Base-by-base conservation (phyloP, 2,797 vertebrate species). In the Sebastes jordani region DNA sequence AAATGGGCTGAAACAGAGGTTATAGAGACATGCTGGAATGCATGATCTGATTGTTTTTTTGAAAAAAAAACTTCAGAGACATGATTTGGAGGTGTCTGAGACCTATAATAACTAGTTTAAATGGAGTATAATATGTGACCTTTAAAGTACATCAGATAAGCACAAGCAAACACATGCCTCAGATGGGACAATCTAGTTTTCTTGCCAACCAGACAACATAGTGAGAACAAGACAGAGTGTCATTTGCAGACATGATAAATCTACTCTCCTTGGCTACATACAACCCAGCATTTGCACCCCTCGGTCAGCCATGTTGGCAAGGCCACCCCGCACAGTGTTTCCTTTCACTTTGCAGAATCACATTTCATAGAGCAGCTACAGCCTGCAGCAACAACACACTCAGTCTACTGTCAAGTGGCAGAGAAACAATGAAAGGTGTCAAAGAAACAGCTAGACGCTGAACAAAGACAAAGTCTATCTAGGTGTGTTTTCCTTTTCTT, bases 211-310 rank as follows among this genome's bases (percentile, higher is more conserved):
- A 91, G 82, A 85, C 80, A 10, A 46, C 83, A 89, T 86, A 89
- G 89, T 85, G 87, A 85, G 67, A 94, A 93, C 91, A 87, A 85
- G 85, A 75, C 74, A 82, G 83, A 54, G 77, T 71, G 72, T 86
- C 78, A 72, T 86, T 85, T 91, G 71, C 82, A 86, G 83, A 89
- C 86, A 82, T 64, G 87, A 86, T 67, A 83, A 74, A 74, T 75
- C 69, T 83, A 63, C 58, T 67, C 59, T 16, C 13, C 34, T 16
- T 77, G 85, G 78, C 80, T 29, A 58, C 74, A 14, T 4, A 9
- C 58, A 29, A 36, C 2, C 63, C 46, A 62, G 49, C 66, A 14
- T 69, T 82, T 52, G 74, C 18, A 54, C 6, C 59, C 74, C 68
- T 18, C 9, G 4, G 25, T 67, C 46, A 68, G 58, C 74, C 71